Evolutionary conservation across 2,888 invertebrate genomes (phyloP).

Genomic region (Dexiosoma caninum): DNA sequence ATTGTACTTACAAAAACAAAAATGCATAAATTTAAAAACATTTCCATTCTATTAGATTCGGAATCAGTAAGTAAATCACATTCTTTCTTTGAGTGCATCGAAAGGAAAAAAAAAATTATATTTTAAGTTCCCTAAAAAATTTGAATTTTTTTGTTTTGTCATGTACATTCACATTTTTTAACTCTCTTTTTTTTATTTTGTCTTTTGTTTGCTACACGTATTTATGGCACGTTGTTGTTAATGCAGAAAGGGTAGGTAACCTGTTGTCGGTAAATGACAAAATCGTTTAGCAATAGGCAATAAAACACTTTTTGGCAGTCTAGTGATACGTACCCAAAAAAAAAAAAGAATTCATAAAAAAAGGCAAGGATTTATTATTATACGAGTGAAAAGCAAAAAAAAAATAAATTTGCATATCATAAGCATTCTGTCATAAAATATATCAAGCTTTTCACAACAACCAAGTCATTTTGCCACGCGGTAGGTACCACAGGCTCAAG

Average conservation of each 20-base stretch:
- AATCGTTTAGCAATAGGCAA: constrained; percentile 40
- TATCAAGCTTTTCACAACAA: constrained; percentile 37
- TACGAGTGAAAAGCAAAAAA: background rate
- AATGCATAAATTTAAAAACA: too few species aligned
- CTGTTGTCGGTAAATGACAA: constrained; percentile 50
- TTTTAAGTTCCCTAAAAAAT: too few species aligned
- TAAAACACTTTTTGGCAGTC: background rate
- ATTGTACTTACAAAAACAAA: too few species aligned
- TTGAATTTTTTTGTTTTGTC: too few species aligned
- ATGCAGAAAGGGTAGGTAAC: constrained; percentile 28
- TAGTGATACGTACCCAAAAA: background rate
- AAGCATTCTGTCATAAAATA: constrained; percentile 45
- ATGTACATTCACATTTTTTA: too few species aligned
- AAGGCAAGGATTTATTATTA: constrained; percentile 1
- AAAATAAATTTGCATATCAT: constrained; percentile 47
- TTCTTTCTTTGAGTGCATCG: too few species aligned
- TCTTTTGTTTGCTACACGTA: too few species aligned
- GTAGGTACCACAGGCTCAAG: background rate
- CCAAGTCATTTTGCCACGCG: background rate
- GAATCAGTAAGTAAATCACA: too few species aligned
- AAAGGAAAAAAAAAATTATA: too few species aligned
- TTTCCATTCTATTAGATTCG: too few species aligned
- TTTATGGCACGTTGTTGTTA: background rate
- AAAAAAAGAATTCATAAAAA: background rate
- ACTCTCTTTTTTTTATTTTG: too few species aligned